Evolutionary conservation across 2,888 invertebrate species (phyloP).

Genomic region (Eugnorisma glareosa): DNA sequence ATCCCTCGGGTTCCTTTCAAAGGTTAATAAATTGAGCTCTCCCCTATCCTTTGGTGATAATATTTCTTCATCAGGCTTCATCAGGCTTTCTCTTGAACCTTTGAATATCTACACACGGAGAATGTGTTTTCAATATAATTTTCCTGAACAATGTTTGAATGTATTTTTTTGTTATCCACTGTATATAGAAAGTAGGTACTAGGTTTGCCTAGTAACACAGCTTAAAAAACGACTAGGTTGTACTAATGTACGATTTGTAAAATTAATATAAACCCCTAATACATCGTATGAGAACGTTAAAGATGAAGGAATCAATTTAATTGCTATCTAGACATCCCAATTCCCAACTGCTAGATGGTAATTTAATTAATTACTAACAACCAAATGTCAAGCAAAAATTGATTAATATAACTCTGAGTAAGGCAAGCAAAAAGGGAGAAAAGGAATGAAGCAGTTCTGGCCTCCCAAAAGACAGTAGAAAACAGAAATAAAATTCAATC

Average conservation of each 20-base stretch:
- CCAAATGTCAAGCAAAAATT: not conserved
- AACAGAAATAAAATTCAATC: not conserved
- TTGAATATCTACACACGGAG: slow-evolving; percentile 14
- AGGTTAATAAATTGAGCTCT: slow-evolving; percentile 53
- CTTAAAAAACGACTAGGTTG: not conserved
- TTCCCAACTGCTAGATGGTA: not conserved
- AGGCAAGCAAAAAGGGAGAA: not conserved
- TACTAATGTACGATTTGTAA: not conserved
- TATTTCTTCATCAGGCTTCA: slow-evolving; percentile 56
- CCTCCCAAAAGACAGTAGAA: too few species aligned
- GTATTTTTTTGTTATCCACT: not conserved
- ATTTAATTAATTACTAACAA: not conserved
- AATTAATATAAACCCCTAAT: not conserved
- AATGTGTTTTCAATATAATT: not conserved
- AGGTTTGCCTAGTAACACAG: not conserved
- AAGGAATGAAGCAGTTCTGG: too few species aligned
- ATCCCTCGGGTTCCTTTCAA: slow-evolving; percentile 46
- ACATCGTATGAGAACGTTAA: not conserved
- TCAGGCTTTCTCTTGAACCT: slow-evolving; percentile 37
- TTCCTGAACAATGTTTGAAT: not conserved
- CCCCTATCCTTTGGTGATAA: slow-evolving; percentile 50
- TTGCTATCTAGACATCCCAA: not conserved
- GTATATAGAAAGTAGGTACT: not conserved
- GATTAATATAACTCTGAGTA: not conserved
- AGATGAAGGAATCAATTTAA: slow-evolving; percentile 9